phyloP scores from a whole-genome alignment of 2,113 vertebrate species.

The Rhabdornis inornatus region DNA sequence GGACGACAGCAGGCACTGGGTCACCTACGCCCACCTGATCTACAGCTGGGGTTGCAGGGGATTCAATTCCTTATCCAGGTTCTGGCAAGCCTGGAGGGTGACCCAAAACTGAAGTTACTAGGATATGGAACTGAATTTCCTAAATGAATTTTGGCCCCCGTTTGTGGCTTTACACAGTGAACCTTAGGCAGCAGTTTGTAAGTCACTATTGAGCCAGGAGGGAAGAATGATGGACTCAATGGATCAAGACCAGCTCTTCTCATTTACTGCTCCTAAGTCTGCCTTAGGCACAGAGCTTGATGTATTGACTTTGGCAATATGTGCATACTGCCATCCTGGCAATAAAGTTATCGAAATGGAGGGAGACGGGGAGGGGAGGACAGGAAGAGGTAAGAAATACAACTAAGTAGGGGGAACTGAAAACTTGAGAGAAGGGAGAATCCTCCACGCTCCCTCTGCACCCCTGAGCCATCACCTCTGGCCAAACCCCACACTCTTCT shows the following conservation, averaged over 20 bases:
- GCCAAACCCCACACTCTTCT: not conserved
- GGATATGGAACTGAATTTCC: not conserved
- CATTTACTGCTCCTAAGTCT: not conserved
- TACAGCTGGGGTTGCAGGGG: not conserved
- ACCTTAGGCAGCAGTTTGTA: not conserved
- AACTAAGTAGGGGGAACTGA: not conserved
- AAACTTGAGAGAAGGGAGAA: not conserved
- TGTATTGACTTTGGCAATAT: conserved; percentile 37
- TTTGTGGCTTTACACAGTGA: not conserved
- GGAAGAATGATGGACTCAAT: not conserved
- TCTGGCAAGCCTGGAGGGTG: not conserved
- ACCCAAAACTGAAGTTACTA: not conserved
- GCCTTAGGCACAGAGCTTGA: not conserved
- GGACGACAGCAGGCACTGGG: not conserved
- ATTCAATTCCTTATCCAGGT: not conserved
- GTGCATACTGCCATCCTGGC: not conserved
- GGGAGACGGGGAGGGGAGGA: not conserved
- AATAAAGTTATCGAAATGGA: not conserved
- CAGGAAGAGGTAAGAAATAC: not conserved
- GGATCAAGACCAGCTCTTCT: conserved; percentile 29
- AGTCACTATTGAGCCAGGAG: not conserved
- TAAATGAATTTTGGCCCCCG: accelerated
- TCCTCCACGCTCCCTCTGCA: not conserved
- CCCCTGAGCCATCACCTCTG: not conserved
- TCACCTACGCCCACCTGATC: not conserved